phyloP scores from a whole-genome alignment of 2,797 vertebrate genomes.

The Parotocinclus haroldoi region DNA sequence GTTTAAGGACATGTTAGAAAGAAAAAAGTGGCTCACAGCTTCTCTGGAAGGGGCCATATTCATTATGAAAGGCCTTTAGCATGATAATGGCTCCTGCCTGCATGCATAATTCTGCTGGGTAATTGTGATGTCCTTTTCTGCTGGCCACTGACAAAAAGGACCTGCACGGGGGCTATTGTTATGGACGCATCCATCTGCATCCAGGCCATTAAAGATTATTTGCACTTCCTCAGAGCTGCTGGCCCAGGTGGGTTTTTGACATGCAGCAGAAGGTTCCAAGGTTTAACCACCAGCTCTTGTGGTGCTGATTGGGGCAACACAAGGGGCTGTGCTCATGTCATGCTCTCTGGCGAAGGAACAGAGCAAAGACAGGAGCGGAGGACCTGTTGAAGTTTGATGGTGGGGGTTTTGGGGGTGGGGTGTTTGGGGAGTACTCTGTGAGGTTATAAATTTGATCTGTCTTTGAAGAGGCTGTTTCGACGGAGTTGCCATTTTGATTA shows the following conservation, averaged over 20 bases:
- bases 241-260: constrained; percentile 70
- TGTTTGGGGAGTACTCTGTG: constrained; percentile 42
- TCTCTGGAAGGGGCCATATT: constrained; percentile 67
- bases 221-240: constrained; percentile 78
- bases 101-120: constrained; percentile 78
- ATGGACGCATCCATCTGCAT: constrained; percentile 79
- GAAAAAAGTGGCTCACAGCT: constrained; percentile 54
- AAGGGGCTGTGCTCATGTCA: constrained; percentile 69
- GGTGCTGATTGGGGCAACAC: constrained; percentile 70
- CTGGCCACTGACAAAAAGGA: constrained; percentile 68
- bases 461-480: constrained; percentile 56
- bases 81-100: constrained; percentile 74
- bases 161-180: constrained; percentile 76
- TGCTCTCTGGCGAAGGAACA: constrained; percentile 62
- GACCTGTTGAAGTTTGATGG: constrained; percentile 53
- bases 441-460: constrained; percentile 57
- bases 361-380: constrained; percentile 52
- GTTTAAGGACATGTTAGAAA: constrained; percentile 64
- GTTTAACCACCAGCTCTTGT: constrained; percentile 70
- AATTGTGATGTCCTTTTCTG: constrained; percentile 70
- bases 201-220: constrained; percentile 81
- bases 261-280: constrained; percentile 69
- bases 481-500: constrained; percentile 66
- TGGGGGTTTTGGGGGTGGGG: constrained; percentile 49
- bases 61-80: constrained; percentile 75